A percentile compares a stretch with the other conserved stretches of the same genome.
Conservation (phyloP, 2,113 vertebrate species). For the Neolamprologus longior region DNA sequence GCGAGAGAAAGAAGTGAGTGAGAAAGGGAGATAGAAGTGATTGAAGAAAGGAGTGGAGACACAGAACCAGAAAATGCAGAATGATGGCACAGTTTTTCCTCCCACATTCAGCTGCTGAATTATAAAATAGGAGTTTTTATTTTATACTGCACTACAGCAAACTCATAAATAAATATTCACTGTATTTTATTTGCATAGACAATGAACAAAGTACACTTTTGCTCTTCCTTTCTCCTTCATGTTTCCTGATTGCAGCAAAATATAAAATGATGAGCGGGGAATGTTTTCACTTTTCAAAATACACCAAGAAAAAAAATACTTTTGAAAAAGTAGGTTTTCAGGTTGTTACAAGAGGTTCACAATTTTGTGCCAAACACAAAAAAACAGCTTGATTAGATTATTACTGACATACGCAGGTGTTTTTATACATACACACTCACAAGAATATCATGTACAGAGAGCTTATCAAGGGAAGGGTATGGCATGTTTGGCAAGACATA, state of each 20-base stretch:
- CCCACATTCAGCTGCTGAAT: constrained; percentile 1
- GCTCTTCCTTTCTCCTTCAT: not conserved
- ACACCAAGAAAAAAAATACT: not conserved
- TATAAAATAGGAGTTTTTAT: constrained; percentile 9
- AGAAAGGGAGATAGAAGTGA: not conserved
- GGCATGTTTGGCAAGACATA: constrained; percentile 44
- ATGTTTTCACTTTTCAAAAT: not conserved
- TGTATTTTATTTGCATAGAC: not conserved
- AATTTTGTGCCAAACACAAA: not conserved
- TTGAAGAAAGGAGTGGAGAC: not conserved
- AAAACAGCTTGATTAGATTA: not conserved
- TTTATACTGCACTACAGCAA: not conserved
- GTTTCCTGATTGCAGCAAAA: not conserved
- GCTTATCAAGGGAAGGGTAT: not conserved
- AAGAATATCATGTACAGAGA: not conserved
- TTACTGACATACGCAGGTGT: not conserved
- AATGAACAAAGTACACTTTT: not conserved
- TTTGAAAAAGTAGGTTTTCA: constrained; percentile 11
- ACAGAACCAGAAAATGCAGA: not conserved
- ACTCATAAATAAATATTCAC: not conserved
- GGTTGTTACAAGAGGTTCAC: not conserved
- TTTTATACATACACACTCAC: not conserved
- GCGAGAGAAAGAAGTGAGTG: not conserved
- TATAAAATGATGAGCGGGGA: not conserved
- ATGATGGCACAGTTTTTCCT: not conserved